These are phyloP conservation scores for Amphipyra tragopoginis DNA, from an alignment of 2,888 invertebrate species.

Conservation along the genomic window DNA sequence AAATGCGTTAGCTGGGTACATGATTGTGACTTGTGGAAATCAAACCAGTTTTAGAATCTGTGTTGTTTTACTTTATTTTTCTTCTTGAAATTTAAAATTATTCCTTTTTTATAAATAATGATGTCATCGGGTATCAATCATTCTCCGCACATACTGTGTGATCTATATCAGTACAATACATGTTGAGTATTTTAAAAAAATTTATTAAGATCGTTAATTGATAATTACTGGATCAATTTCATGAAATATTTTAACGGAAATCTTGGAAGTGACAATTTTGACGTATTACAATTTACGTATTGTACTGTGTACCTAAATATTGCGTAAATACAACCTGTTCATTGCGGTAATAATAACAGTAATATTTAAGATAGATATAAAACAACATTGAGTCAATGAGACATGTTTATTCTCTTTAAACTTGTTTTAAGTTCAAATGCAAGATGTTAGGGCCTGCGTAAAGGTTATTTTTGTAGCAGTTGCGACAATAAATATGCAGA, in stretches of 20 bases:
- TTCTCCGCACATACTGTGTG: no score
- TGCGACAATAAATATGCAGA: conserved; percentile 12
- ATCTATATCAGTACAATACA: no score
- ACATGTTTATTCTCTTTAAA: conserved; percentile 31
- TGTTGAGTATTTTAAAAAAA: no score
- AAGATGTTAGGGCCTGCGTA: conserved; percentile 18
- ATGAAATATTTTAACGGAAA: not conserved
- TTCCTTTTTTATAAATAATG: no score
- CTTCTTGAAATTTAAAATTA: no score
- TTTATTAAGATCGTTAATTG: no score
- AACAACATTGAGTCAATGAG: conserved; percentile 40
- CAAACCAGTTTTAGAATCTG: conserved; percentile 23
- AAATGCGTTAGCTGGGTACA: conserved; percentile 10
- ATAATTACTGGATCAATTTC: no score
- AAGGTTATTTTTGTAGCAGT: conserved; percentile 19
- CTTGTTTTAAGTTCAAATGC: conserved; percentile 48
- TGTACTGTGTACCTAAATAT: conserved; percentile 46
- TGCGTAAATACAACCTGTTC: conserved; percentile 52
- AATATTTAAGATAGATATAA: conserved; percentile 15
- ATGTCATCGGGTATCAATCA: no score
- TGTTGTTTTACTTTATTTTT: no score
- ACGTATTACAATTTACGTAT: conserved; percentile 35
- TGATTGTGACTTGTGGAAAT: conserved; percentile 26
- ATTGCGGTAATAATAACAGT: conserved; percentile 7
- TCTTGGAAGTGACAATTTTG: conserved; percentile 45